These are phyloP conservation scores for Bucco capensis DNA, from an alignment of 2,113 vertebrate species.

Conservation along the genomic window DNA sequence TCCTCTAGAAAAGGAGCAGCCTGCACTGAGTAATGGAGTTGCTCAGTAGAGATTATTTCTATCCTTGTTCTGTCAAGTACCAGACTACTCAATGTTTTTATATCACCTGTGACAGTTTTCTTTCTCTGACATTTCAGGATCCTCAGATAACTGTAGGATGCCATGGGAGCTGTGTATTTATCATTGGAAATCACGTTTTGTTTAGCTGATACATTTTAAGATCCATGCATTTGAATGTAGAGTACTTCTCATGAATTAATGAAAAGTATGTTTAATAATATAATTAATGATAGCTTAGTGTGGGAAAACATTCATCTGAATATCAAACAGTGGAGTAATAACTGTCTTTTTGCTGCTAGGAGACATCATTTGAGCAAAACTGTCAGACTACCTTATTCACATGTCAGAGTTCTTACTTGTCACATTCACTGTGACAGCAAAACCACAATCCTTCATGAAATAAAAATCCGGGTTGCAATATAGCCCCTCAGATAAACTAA, in stretches of 20 bases:
- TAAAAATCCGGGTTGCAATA: neutral
- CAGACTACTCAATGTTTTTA: neutral
- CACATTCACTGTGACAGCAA: neutral
- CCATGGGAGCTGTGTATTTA: neutral
- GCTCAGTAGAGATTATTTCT: neutral
- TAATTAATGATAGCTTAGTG: neutral
- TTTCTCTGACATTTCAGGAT: slow-evolving; percentile 8
- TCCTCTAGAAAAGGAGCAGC: neutral
- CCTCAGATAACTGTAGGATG: neutral
- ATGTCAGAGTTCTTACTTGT: neutral
- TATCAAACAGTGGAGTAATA: neutral
- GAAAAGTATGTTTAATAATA: neutral
- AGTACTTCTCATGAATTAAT: neutral
- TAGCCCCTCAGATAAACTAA: neutral
- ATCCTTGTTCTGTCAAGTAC: neutral
- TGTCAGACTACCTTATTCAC: neutral
- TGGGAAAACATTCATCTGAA: neutral
- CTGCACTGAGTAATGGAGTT: neutral
- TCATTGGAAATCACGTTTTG: neutral
- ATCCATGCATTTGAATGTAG: neutral
- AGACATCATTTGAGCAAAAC: neutral
- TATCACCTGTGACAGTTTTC: neutral
- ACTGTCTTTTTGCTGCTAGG: neutral
- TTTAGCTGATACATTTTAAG: neutral
- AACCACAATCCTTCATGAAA: neutral